Evolutionary conservation across 1,140 invertebrate genomes (phyloP).

Genomic region (Lanistes nyassanus): DNA sequence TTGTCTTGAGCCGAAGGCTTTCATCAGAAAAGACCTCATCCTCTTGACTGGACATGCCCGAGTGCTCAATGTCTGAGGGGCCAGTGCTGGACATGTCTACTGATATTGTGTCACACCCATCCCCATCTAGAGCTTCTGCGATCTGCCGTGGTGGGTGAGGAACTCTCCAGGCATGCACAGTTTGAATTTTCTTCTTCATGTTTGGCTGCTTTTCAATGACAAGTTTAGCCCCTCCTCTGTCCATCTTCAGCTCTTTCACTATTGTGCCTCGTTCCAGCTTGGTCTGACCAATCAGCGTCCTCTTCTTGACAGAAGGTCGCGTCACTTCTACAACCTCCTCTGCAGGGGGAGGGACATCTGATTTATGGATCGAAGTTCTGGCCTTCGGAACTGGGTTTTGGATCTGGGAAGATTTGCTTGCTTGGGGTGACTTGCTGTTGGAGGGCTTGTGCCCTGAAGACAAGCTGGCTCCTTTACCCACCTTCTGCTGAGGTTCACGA

Average conservation of each 20-base stretch:
- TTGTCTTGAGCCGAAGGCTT: neutral
- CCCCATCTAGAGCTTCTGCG: constrained; percentile 35
- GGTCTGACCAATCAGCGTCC: neutral
- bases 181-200: constrained; percentile 47
- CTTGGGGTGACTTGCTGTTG: neutral
- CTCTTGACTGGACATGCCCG: constrained; percentile 31
- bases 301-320: constrained; percentile 37
- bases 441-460: no score
- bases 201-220: constrained; percentile 50
- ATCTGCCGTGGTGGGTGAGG: constrained; percentile 36
- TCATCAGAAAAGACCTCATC: constrained; percentile 31
- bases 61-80: constrained; percentile 29
- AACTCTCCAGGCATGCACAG: constrained; percentile 33
- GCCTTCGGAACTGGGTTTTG: constrained; percentile 3
- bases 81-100: constrained; percentile 34
- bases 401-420: neutral
- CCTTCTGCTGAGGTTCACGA: constrained; percentile 20
- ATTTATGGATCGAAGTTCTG: constrained; percentile 13
- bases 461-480: no score
- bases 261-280: constrained; percentile 32
- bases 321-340: constrained; percentile 47
- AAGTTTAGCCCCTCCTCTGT: constrained; percentile 42
- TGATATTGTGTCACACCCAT: constrained; percentile 19
- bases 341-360: constrained; percentile 42
- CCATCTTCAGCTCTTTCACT: constrained; percentile 32